Evolutionary conservation across 2,797 vertebrate genomes (phyloP).

Genomic region (Sebastes nivosus): DNA sequence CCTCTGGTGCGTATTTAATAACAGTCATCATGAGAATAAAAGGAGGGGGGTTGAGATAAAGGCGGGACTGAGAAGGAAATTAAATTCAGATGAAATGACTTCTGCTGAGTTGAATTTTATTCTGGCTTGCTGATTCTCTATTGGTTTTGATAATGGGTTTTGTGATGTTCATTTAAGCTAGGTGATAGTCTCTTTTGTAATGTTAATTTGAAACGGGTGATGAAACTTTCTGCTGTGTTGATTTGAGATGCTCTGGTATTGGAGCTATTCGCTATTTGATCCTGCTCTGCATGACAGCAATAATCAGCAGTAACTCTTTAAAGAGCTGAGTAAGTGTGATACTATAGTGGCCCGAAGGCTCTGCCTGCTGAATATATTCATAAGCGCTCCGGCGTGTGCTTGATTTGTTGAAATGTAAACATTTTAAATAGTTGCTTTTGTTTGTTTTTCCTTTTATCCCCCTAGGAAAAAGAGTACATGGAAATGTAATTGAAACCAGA

Average conservation of each 20-base stretch:
- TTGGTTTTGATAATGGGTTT: slow-evolving; percentile 40
- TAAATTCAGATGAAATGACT: slow-evolving; percentile 40
- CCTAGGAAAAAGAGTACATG: slow-evolving; percentile 23
- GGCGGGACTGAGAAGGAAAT: slow-evolving; percentile 36
- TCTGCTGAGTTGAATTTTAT: slow-evolving; percentile 12
- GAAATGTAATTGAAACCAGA: slow-evolving; percentile 47
- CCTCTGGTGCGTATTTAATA: slow-evolving; percentile 39
- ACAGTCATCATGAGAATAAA: slow-evolving; percentile 29
- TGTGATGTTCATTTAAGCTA: slow-evolving; percentile 24
- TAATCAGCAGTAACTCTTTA: slow-evolving; percentile 41
- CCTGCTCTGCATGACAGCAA: neutral
- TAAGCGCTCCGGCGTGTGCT: neutral
- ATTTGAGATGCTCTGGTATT: neutral
- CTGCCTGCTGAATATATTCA: slow-evolving; percentile 30
- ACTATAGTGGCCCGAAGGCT: slow-evolving; percentile 19
- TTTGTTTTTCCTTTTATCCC: slow-evolving; percentile 47
- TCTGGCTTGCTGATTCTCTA: slow-evolving; percentile 20
- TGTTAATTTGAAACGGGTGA: slow-evolving; percentile 9
- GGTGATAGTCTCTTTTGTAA: slow-evolving; percentile 27
- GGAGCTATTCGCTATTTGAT: slow-evolving; percentile 17
- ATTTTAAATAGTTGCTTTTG: slow-evolving; percentile 45
- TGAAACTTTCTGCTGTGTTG: neutral
- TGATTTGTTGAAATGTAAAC: slow-evolving; percentile 53
- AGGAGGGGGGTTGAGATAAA: neutral
- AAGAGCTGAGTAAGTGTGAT: slow-evolving; percentile 24